Percentiles rank a stretch among this genome's conserved stretches.
phyloP scores from a whole-genome alignment of 2,113 vertebrate genomes.

The Caranx melampygus region DNA sequence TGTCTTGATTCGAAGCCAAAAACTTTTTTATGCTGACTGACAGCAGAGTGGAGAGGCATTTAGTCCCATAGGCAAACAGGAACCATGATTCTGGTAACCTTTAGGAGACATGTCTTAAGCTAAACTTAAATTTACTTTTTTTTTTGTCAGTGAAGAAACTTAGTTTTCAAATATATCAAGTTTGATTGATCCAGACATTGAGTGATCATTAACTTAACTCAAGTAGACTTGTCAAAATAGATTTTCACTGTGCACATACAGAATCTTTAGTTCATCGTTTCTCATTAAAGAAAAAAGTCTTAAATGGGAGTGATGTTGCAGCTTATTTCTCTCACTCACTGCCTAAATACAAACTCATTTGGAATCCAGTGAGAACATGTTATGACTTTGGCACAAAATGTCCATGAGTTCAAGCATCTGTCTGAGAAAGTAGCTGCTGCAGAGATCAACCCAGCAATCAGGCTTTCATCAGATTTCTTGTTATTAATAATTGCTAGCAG shows the following conservation, averaged over 20 bases:
- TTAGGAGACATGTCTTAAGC: neutral
- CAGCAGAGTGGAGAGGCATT: neutral
- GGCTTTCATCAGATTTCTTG: conserved; percentile 51
- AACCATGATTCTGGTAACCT: neutral
- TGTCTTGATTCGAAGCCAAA: conserved; percentile 4
- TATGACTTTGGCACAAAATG: conserved; percentile 36
- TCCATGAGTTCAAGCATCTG: conserved; percentile 56
- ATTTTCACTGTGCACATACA: neutral
- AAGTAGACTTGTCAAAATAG: neutral
- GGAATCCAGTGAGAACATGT: conserved; percentile 8
- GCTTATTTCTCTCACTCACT: neutral
- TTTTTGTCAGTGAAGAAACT: neutral
- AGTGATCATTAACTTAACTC: neutral
- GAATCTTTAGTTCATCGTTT: neutral
- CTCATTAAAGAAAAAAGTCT: too few relatives aligned
- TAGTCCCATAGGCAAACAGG: conserved; percentile 7
- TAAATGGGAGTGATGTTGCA: conserved; percentile 12
- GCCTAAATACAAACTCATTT: conserved; percentile 32
- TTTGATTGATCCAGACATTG: neutral
- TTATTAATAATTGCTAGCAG: conserved; percentile 59
- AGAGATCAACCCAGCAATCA: conserved; percentile 12
- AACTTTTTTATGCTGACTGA: conserved; percentile 9
- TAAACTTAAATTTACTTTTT: neutral
- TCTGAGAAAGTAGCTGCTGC: conserved; percentile 39
- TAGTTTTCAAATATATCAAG: neutral